Base-by-base conservation (phyloP, 2,797 vertebrate species). In the Lepus townsendii region DNA sequence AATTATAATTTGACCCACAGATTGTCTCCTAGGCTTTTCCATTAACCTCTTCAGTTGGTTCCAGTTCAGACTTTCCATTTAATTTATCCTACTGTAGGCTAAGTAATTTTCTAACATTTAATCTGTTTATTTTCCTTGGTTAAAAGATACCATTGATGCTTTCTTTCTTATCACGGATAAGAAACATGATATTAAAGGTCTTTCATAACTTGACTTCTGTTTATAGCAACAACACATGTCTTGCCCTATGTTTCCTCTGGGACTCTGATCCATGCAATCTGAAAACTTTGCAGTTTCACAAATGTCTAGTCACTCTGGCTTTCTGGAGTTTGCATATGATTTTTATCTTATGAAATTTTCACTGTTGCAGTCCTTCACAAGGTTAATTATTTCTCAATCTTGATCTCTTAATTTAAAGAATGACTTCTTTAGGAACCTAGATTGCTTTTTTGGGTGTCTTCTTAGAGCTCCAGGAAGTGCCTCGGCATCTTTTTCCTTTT, bases 371-470 rank as follows among this genome's bases (percentile, higher is more conserved):
- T 84, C 86, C 57, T 78, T 65, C 5, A 13, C 0, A 4, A 4
- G 9, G 8, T 4, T 76, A 76, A 24, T 65, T 35, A 13, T 85
- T 62, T 50, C 13, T 71, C 20, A 65, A n/a, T 78, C 12, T 73
- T 93, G 47, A 95, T 24, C 17, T 79, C 38, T 72, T 47, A 26
- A 35, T 57, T 92, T 83, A 71, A 38, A 87, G 62, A 26, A n/a
- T 30, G 63, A 52, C 7, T 60, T 7, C 1, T 32, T 14, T 60
- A 71, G 6, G 12, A 83, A 62, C 5, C 0, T 73, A 62, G 42
- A 26, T 62, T 62, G 26, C 65, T 27, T 75, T 17, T 78, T 35
- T 68, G 50, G 22, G 10, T 63, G n/a, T 2, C 26, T 12, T 3
- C 20, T 75, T 30, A 78, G 32, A 5, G 7, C 8, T 89, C 19